These are phyloP conservation scores for Protodeltote pygarga DNA, from an alignment of 2,888 invertebrate species.

Conservation along the genomic window DNA sequence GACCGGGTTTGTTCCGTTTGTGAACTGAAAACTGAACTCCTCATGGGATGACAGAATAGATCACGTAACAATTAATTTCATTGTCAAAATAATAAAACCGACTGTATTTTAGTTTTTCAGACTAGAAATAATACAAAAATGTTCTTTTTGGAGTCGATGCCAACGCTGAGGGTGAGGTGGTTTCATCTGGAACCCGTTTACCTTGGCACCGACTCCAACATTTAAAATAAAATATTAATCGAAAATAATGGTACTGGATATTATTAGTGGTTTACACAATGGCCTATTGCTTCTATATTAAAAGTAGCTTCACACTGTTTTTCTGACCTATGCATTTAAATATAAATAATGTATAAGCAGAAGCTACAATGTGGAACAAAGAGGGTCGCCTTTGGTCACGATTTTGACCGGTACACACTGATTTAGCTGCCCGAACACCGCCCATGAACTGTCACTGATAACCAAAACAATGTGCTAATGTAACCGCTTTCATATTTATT, in stretches of 20 bases:
- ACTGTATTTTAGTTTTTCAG: no score
- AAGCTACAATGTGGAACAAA: constrained; percentile 47
- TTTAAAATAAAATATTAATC: no score
- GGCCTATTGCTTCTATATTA: neutral
- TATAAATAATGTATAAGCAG: constrained; percentile 51
- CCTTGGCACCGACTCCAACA: no score
- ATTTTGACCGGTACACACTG: constrained; percentile 67
- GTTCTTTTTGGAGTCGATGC: no score
- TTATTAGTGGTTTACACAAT: no score
- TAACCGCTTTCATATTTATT: constrained; percentile 51
- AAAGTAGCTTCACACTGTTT: constrained; percentile 34
- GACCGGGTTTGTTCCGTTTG: neutral
- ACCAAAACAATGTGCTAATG: constrained; percentile 75
- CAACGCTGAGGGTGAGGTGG: no score
- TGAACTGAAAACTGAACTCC: neutral
- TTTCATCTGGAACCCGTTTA: no score
- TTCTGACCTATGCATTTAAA: constrained; percentile 39
- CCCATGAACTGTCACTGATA: constrained; percentile 72
- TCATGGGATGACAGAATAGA: no score
- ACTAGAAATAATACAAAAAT: no score
- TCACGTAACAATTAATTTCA: no score
- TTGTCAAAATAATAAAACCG: no score
- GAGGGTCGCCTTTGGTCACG: constrained; percentile 69
- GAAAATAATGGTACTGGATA: no score
- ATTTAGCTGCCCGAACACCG: constrained; percentile 68